phyloP scores from a whole-genome alignment of 2,797 vertebrate species.

The Notolabrus celidotus region DNA sequence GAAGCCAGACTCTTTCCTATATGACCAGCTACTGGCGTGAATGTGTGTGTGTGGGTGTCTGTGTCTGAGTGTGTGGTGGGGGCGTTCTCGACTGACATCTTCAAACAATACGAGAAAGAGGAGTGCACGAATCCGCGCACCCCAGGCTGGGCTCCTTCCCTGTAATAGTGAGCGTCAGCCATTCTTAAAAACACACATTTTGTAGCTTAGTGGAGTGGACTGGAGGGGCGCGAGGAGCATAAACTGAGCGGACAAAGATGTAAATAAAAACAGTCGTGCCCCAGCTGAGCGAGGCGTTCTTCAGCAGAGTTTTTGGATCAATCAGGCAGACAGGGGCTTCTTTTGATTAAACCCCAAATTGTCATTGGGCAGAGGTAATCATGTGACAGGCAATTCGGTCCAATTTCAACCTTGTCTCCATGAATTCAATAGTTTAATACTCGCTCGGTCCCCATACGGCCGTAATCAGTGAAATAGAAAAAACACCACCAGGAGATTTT shows the following conservation, averaged over 20 bases:
- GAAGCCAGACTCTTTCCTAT: constrained; percentile 83
- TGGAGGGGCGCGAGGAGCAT: constrained; percentile 77
- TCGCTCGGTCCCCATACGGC: constrained; percentile 99
- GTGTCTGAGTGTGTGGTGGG: constrained; percentile 83
- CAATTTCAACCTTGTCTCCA: constrained; percentile 99
- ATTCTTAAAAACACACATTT: constrained; percentile 83
- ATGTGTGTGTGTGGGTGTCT: constrained; percentile 69
- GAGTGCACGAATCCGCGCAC: constrained; percentile 89
- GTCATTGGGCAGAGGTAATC: constrained; percentile 99
- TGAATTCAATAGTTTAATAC: constrained; percentile 99
- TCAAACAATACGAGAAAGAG: constrained; percentile 93
- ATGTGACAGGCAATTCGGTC: constrained; percentile 99
- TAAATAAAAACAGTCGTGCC: constrained; percentile 95
- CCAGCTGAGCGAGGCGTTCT: constrained; percentile 95
- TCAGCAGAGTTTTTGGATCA: constrained; percentile 98
- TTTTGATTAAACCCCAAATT: constrained; percentile 99
- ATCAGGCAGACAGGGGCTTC: constrained; percentile 99
- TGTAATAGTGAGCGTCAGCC: constrained; percentile 80
- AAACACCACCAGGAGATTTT: constrained; percentile 90
- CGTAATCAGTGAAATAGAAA: constrained; percentile 98
- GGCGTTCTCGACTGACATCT: constrained; percentile 93
- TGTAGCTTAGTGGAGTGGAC: constrained; percentile 78
- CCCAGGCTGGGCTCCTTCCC: constrained; percentile 80
- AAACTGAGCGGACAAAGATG: constrained; percentile 90
- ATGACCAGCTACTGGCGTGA: constrained; percentile 91